phyloP scores from a whole-genome alignment of 37 sponge, comb jelly and placozoan species.

The Chondrilla cf. caribensis region DNA sequence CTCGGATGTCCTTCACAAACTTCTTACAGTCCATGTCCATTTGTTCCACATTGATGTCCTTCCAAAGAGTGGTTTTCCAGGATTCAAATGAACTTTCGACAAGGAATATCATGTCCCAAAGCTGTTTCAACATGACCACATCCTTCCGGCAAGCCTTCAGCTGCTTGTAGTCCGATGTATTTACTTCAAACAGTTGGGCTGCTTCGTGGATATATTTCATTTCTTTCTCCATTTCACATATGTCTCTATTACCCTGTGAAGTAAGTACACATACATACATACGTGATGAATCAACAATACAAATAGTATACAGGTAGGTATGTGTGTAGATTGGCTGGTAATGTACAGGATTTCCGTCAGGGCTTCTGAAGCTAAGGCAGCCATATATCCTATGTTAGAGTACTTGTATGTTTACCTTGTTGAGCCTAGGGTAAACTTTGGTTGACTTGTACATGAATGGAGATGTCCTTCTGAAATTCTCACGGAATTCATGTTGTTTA shows the following conservation, averaged over 20 bases:
- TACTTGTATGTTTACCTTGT: too few species aligned
- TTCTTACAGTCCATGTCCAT: constrained; percentile 98
- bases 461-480: constrained; percentile 87
- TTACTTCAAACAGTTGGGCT: constrained; percentile 95
- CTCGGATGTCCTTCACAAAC: constrained; percentile 97
- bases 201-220: constrained; percentile 76
- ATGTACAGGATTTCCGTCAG: too few species aligned
- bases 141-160: constrained; percentile 92
- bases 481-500: constrained; percentile 96
- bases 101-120: constrained; percentile 90
- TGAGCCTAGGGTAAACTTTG: constrained; percentile 72
- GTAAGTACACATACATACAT: background rate
- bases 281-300: background rate
- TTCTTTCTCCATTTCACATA: constrained; percentile 74
- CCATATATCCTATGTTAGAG: too few species aligned
- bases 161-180: constrained; percentile 94
- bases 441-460: constrained; percentile 76
- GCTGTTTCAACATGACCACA: constrained; percentile 73
- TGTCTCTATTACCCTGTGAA: constrained; percentile 46
- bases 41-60: constrained; percentile 93
- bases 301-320: too few species aligned
- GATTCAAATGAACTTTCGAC: constrained; percentile 90
- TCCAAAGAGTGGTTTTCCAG: constrained; percentile 97
- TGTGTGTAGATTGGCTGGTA: too few species aligned
- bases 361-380: too few species aligned